phyloP scores from a whole-genome alignment of 2,888 invertebrate species.

The Hoplodrina ambigua region DNA sequence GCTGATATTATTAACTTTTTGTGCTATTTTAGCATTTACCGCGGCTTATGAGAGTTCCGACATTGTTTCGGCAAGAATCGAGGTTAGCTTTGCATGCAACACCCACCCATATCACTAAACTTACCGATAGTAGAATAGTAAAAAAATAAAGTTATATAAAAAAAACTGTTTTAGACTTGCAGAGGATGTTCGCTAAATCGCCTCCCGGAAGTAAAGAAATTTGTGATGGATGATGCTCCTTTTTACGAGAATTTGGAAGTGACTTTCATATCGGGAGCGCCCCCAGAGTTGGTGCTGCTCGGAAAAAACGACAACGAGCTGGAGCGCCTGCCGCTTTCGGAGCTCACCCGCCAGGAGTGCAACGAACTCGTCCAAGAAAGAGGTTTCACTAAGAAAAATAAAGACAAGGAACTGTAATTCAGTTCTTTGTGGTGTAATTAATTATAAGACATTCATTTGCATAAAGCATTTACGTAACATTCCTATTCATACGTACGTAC shows the following conservation, averaged over 20 bases:
- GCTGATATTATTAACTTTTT: conserved; percentile 63
- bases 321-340: conserved; percentile 91
- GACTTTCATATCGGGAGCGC: conserved; percentile 92
- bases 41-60: conserved; percentile 77
- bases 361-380: conserved; percentile 91
- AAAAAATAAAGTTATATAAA: no score
- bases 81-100: conserved; percentile 70
- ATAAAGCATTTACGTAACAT: conserved; percentile 51
- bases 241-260: conserved; percentile 91
- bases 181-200: conserved; percentile 92
- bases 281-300: conserved; percentile 91
- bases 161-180: conserved; percentile 90
- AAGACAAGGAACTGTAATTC: conserved; percentile 75
- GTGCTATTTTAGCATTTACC: conserved; percentile 65
- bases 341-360: conserved; percentile 91
- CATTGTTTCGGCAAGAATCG: conserved; percentile 84
- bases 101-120: not conserved
- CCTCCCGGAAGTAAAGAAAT: conserved; percentile 92
- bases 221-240: conserved; percentile 93
- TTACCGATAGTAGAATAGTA: no score
- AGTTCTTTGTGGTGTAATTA: conserved; percentile 25
- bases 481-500: conserved; percentile 38
- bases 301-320: conserved; percentile 90
- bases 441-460: conserved; percentile 27
- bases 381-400: conserved; percentile 89